Percentiles rank a stretch among this genome's conserved stretches.
phyloP scores from a whole-genome alignment of 2,888 invertebrate species.

The Aporophyla lueneburgensis region DNA sequence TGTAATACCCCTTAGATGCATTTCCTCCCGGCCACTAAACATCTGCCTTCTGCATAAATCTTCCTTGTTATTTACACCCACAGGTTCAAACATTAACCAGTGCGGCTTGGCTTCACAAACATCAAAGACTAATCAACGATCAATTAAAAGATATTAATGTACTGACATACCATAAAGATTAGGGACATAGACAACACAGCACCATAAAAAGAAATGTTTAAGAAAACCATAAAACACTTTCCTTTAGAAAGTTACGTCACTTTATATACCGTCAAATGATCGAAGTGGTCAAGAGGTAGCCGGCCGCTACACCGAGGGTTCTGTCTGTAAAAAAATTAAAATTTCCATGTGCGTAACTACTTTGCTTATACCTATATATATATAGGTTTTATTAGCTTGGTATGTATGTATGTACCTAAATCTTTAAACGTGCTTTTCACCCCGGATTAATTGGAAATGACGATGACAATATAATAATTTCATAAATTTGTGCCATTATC shows the following conservation, averaged over 20 bases:
- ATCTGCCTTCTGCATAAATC: neutral
- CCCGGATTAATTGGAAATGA: too few relatives aligned
- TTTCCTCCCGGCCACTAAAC: neutral
- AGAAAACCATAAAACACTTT: slow-evolving; percentile 53
- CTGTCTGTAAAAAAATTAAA: neutral
- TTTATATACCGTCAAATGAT: slow-evolving; percentile 8
- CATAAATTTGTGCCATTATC: too few relatives aligned
- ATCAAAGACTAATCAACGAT: slow-evolving; percentile 40
- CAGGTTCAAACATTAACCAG: neutral
- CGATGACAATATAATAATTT: too few relatives aligned
- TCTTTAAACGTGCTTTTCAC: too few relatives aligned
- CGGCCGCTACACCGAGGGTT: neutral
- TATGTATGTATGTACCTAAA: too few relatives aligned
- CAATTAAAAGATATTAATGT: slow-evolving; percentile 45
- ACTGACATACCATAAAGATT: slow-evolving; percentile 46
- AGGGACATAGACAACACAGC: slow-evolving; percentile 28
- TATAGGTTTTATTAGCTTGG: too few relatives aligned
- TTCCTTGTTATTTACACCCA: slow-evolving; percentile 5
- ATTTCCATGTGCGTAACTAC: neutral
- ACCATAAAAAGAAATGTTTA: slow-evolving; percentile 37
- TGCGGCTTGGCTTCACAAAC: slow-evolving; percentile 30
- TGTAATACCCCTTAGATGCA: neutral
- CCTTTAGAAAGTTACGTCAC: slow-evolving; percentile 45
- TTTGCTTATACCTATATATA: too few relatives aligned
- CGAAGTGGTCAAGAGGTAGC: slow-evolving; percentile 6